Evolutionary conservation across 1,140 invertebrate genomes (phyloP).

Genomic region (Hormaphis cornu): DNA sequence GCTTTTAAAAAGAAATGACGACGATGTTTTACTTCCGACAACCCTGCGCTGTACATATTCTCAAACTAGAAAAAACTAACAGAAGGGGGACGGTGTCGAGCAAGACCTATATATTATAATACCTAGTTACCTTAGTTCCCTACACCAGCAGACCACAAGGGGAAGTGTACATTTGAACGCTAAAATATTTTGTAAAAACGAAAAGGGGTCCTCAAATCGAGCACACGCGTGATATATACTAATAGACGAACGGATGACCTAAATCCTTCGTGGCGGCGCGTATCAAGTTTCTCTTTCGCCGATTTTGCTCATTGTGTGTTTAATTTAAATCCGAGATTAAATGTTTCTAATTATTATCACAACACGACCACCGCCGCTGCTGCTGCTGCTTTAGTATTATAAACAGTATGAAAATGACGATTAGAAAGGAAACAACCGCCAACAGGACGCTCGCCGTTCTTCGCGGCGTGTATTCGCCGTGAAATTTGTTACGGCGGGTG

Average conservation of each 20-base stretch:
- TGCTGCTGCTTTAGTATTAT: not conserved
- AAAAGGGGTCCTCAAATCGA: no score
- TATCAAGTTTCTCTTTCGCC: conserved; percentile 5
- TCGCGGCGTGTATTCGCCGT: not conserved
- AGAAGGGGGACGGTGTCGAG: no score
- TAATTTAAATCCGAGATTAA: not conserved
- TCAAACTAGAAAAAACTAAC: no score
- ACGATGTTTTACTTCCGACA: no score
- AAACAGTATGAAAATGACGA: not conserved
- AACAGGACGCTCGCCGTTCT: not conserved
- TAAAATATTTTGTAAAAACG: no score
- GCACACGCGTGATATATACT: no score
- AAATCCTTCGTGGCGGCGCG: not conserved
- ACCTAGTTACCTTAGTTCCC: no score
- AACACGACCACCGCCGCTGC: not conserved
- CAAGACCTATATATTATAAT: no score
- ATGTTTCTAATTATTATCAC: not conserved
- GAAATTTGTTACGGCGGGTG: not conserved
- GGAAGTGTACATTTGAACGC: no score
- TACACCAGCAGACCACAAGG: no score
- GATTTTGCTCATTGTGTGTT: not conserved
- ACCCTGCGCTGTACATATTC: no score
- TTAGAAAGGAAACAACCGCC: conserved; percentile 5
- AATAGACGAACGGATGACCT: not conserved
- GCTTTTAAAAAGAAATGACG: no score